A percentile compares a stretch with the other conserved stretches of the same genome.
These are phyloP conservation scores for Paragorgia papillata DNA, from an alignment of 92 coral and sea anemone species.

Conservation along the genomic window DNA sequence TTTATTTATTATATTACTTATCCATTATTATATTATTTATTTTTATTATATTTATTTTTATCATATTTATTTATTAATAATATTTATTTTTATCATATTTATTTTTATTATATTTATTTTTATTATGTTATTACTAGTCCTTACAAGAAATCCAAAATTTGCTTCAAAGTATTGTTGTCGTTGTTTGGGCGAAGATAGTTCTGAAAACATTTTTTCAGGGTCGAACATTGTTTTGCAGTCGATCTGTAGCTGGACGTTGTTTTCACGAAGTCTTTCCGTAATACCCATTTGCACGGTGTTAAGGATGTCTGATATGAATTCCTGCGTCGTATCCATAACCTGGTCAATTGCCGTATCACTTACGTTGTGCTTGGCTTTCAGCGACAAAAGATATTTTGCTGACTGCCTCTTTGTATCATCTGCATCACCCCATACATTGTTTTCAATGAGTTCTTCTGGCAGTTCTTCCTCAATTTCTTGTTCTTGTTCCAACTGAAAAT, in stretches of 20 bases:
- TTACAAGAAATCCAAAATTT: conserved; percentile 1
- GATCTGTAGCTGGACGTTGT: neutral
- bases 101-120: too few species aligned
- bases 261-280: neutral
- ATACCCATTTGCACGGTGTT: too few species aligned
- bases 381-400: conserved; percentile 4
- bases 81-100: too few species aligned
- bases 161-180: neutral
- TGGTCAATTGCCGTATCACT: neutral
- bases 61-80: too few species aligned
- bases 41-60: too few species aligned
- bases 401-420: neutral
- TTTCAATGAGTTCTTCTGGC: neutral
- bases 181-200: neutral
- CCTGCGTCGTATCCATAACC: neutral
- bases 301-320: neutral
- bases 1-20: too few species aligned
- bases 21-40: too few species aligned
- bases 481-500: too few species aligned
- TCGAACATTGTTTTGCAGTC: conserved; percentile 1
- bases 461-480: too few species aligned
- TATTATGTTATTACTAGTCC: too few species aligned
- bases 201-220: neutral
- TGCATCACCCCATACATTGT: neutral
- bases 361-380: too few species aligned